Base-by-base conservation (phyloP, 2,797 vertebrate species). In the Mus spretus region DNA sequence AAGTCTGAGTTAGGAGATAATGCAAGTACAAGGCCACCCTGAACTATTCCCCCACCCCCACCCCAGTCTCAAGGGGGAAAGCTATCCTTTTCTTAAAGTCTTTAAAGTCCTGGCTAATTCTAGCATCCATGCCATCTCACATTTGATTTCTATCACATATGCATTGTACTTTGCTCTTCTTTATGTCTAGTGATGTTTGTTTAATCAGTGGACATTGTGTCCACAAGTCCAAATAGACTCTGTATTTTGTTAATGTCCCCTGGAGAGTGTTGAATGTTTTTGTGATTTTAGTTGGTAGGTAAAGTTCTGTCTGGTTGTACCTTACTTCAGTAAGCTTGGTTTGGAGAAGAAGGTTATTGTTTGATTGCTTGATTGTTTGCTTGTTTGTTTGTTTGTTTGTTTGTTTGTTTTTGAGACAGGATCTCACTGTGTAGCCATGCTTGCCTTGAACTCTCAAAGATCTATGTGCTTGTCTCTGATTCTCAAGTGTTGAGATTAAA, bases 161-260 rank as follows among this genome's bases (percentile, higher is more conserved):
- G 50, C 26, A 80, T 88, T 90, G 6, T 20, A 92, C 63, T 92
- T 90, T 95, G 44, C 53, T 84, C 1, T 91, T 90, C 19, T 90
- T 94, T 94, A 63, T 87, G 20, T 93, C 79, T 91, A 57, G 37
- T 81, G 77, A 65, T 89, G 93, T 93, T 93, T 72, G 17, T 92
- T 93, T 83, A 91, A 74, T 90, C 67, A 24, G 3, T 93, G 20
- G 12, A 77, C 40, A 70, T 93, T 86, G 26, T 79, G 1, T 84
- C 26, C 5, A 26, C 3, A n/a, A 75, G 44, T 37, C 34, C 70
- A 53, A 11, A 82, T 55, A 93, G 50, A 80, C 40, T 88, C 50
- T 79, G 24, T 80, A 77, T 91, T 31, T 94, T 59, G 3, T 95
- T 91, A 34, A 26, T 37, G 88, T 92, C 44, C 72, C 79, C 34